A percentile compares a stretch with the other conserved stretches of the same genome.
Conservation (phyloP, 2,888 invertebrate species). For the Drosophila nigritarsus region DNA sequence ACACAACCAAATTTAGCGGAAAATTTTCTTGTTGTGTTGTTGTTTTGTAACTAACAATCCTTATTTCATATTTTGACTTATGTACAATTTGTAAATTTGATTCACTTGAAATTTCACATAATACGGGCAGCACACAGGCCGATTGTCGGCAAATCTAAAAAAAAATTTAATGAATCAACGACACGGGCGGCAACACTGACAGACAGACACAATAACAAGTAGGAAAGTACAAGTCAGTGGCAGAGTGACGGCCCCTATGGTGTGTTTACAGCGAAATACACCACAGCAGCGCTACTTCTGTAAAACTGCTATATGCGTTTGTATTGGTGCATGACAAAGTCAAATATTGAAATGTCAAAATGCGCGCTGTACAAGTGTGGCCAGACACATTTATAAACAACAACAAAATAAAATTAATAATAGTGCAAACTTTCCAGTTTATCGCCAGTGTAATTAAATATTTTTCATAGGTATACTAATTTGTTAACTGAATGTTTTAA, state of each 20-base stretch:
- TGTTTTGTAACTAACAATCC: slow-evolving; percentile 6
- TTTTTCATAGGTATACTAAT: slow-evolving; percentile 2
- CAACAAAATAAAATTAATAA: neutral
- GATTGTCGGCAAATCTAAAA: slow-evolving; percentile 45
- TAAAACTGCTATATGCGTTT: slow-evolving; percentile 23
- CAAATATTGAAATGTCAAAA: slow-evolving; percentile 61
- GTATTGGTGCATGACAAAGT: slow-evolving; percentile 63
- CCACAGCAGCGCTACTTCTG: slow-evolving; percentile 40
- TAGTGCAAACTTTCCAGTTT: neutral
- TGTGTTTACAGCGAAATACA: slow-evolving; percentile 52
- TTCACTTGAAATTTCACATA: slow-evolving; percentile 48
- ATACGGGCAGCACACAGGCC: slow-evolving; percentile 21
- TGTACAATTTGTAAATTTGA: slow-evolving; percentile 21
- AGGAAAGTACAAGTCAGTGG: slow-evolving; percentile 51
- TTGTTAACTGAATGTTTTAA: slow-evolving; percentile 1
- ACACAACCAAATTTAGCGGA: slow-evolving; percentile 3
- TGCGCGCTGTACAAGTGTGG: slow-evolving; percentile 54
- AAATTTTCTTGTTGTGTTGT: slow-evolving; percentile 1
- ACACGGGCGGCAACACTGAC: slow-evolving; percentile 56
- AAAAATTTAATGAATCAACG: slow-evolving; percentile 47
- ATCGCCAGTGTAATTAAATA: neutral
- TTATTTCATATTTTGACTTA: slow-evolving; percentile 8
- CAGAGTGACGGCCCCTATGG: slow-evolving; percentile 50
- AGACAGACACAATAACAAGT: slow-evolving; percentile 46
- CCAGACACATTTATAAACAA: slow-evolving; percentile 15